Conservation (phyloP, 2,113 vertebrate species). For the Oncorhynchus masou region DNA sequence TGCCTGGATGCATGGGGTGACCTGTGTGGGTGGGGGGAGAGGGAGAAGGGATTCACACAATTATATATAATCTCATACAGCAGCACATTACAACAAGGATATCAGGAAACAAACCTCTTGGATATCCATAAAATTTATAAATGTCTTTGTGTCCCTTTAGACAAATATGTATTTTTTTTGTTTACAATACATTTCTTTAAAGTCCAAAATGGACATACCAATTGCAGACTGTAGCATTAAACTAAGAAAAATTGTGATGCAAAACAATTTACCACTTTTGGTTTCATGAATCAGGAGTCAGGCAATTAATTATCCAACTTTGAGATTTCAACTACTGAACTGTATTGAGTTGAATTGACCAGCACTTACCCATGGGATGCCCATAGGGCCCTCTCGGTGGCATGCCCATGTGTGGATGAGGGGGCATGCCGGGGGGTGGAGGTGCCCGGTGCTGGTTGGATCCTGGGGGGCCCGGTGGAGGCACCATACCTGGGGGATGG, state of each 20-base stretch:
- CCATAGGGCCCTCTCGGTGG: conserved; percentile 89
- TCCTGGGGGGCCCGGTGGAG: conserved; percentile 85
- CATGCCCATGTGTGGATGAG: conserved; percentile 92
- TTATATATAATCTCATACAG: no score
- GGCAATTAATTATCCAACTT: no score
- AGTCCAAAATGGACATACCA: no score
- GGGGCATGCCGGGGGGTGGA: conserved; percentile 87
- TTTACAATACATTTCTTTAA: neutral
- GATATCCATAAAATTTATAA: neutral
- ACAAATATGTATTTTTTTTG: neutral
- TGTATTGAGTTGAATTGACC: neutral
- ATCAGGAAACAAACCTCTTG: neutral
- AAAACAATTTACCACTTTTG: no score
- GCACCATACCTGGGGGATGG: conserved; percentile 85
- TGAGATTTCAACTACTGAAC: no score
- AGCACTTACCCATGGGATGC: conserved; percentile 87
- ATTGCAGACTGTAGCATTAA: no score
- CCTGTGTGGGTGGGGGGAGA: conserved; percentile 57
- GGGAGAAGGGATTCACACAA: neutral
- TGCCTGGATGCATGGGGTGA: conserved; percentile 87
- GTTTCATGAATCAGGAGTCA: no score
- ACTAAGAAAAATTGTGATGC: no score
- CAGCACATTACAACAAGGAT: neutral
- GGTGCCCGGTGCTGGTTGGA: conserved; percentile 75
- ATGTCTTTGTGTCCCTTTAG: no score